phyloP scores from a whole-genome alignment of 2,797 vertebrate species.

The Phylloscopus collybita region DNA sequence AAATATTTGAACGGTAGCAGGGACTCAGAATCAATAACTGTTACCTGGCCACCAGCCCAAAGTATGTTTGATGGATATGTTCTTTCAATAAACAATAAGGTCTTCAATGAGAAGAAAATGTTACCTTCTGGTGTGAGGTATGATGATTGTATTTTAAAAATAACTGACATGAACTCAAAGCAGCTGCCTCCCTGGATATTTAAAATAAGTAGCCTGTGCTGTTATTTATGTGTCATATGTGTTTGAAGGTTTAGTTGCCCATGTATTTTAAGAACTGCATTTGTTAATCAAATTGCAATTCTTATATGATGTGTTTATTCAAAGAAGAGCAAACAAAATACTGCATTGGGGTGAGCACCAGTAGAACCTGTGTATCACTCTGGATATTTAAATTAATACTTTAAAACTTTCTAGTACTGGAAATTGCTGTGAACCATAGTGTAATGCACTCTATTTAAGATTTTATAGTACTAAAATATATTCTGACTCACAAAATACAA shows the following conservation, averaged over 20 bases:
- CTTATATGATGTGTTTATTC: not conserved
- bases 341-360: not conserved
- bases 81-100: slow-evolving; percentile 81
- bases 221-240: not conserved
- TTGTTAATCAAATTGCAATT: not conserved
- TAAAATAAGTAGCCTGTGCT: not conserved
- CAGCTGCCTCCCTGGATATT: not conserved
- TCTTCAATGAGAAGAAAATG: slow-evolving; percentile 71
- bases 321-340: not conserved
- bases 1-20: slow-evolving; percentile 79
- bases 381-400: not conserved
- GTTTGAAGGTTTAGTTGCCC: not conserved
- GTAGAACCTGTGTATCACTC: not conserved
- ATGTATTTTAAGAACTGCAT: not conserved
- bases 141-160: not conserved
- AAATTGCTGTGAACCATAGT: not conserved
- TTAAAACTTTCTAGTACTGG: not conserved
- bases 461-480: not conserved
- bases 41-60: slow-evolving; percentile 75
- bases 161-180: not conserved
- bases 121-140: slow-evolving; percentile 77
- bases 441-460: not conserved
- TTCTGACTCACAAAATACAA: not conserved
- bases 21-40: slow-evolving; percentile 78
- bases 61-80: slow-evolving; percentile 76